phyloP scores from a whole-genome alignment of 2,797 vertebrate species.

The Tragelaphus eurycerus region DNA sequence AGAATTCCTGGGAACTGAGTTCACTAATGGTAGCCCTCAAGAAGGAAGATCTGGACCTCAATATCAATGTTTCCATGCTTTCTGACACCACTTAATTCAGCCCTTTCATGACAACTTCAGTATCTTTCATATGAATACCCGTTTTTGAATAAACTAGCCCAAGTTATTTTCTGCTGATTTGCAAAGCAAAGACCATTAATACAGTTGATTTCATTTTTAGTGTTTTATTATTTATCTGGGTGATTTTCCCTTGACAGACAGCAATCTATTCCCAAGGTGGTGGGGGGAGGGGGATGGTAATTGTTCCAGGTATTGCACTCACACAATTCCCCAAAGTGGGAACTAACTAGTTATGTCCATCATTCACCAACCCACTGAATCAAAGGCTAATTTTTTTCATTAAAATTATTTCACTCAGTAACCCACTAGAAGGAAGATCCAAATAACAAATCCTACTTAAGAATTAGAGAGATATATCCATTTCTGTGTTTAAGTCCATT shows the following conservation, averaged over 20 bases:
- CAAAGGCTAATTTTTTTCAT: background rate
- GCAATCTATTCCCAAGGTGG: background rate
- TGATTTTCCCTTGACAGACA: slow-evolving; percentile 22
- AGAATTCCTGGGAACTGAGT: background rate
- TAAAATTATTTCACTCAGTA: background rate
- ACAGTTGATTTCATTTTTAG: background rate
- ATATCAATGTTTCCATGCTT: background rate
- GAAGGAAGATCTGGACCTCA: background rate
- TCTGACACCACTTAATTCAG: background rate
- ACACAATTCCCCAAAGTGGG: background rate
- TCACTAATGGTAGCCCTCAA: background rate
- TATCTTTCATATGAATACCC: background rate
- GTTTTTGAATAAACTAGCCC: background rate
- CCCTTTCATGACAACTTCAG: background rate
- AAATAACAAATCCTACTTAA: background rate
- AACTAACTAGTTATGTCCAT: background rate
- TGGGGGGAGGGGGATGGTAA: accelerated
- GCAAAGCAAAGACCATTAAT: background rate
- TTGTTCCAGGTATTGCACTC: background rate
- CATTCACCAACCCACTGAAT: background rate
- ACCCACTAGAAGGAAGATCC: background rate
- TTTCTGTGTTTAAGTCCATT: slow-evolving; percentile 44
- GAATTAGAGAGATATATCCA: background rate
- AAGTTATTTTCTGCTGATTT: slow-evolving; percentile 17
- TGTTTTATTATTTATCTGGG: slow-evolving; percentile 21